These are phyloP conservation scores for Acarapis woodi DNA, from an alignment of 1,140 invertebrate genomes.

Conservation along the genomic window DNA sequence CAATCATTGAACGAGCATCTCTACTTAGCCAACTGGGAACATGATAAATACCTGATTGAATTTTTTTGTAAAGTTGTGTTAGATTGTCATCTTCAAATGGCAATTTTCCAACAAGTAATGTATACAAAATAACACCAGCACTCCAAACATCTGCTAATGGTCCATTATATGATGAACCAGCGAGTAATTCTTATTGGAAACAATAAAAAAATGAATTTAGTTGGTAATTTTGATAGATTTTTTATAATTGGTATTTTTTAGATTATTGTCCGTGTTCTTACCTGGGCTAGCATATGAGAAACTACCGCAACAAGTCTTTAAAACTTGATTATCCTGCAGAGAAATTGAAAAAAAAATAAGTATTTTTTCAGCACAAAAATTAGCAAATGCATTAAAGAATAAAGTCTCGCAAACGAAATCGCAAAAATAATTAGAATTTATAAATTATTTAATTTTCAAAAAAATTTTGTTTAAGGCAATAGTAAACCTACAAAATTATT, in stretches of 20 bases:
- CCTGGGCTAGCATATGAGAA: conserved; percentile 43
- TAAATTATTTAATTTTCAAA: no score
- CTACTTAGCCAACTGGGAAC: conserved; percentile 35
- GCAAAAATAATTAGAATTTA: conserved; percentile 4
- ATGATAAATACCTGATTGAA: conserved; percentile 55
- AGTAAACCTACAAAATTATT: no score
- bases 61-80: conserved; percentile 85
- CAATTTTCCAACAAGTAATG: conserved; percentile 52
- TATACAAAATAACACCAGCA: conserved; percentile 93
- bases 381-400: no score
- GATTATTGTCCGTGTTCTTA: conserved; percentile 21
- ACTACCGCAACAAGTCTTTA: conserved; percentile 48
- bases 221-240: background rate
- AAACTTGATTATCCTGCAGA: conserved; percentile 27
- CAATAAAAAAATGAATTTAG: conserved; percentile 13
- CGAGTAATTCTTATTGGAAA: no score
- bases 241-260: background rate
- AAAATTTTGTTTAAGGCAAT: no score
- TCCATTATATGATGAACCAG: conserved; percentile 45
- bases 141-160: conserved; percentile 95
- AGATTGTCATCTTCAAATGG: conserved; percentile 99
- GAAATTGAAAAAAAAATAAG: background rate
- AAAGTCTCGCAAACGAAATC: background rate
- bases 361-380: no score
- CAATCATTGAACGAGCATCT: conserved; percentile 31